These are phyloP conservation scores for Spatulosminthurus flaviceps DNA, from an alignment of 2,888 invertebrate genomes.

Conservation along the genomic window DNA sequence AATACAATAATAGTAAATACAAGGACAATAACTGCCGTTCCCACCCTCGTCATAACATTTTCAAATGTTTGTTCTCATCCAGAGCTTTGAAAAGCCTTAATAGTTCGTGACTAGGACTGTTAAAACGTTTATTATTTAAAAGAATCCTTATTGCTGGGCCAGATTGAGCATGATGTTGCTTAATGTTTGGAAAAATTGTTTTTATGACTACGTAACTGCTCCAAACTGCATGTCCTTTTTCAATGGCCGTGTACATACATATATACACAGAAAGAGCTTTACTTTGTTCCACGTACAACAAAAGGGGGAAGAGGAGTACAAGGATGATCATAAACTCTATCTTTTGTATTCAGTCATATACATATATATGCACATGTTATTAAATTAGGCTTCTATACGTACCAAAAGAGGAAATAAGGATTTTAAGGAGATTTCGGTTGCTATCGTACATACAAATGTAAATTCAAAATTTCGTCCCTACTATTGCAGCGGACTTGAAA, in stretches of 20 bases:
- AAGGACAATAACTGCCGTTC: background rate
- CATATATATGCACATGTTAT: no score
- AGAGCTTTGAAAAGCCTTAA: background rate
- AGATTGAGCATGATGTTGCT: background rate
- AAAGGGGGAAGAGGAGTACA: no score
- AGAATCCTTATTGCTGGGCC: conserved; percentile 4
- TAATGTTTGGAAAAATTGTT: conserved; percentile 11
- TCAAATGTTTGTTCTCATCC: background rate
- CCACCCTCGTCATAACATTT: background rate
- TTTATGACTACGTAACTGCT: background rate
- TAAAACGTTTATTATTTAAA: conserved; percentile 9
- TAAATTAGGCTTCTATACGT: no score
- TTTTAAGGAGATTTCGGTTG: no score
- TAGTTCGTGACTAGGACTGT: conserved; percentile 9
- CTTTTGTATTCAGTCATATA: no score
- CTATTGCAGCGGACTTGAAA: no score
- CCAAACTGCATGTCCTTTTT: background rate
- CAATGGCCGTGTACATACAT: background rate
- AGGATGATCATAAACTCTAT: no score
- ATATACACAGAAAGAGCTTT: no score
- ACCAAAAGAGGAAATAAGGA: no score
- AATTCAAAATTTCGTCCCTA: no score
- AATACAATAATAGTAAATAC: background rate
- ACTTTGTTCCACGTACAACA: no score
- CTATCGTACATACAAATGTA: no score